phyloP scores from a whole-genome alignment of 2,113 vertebrate species.

The Siniperca knerii region DNA sequence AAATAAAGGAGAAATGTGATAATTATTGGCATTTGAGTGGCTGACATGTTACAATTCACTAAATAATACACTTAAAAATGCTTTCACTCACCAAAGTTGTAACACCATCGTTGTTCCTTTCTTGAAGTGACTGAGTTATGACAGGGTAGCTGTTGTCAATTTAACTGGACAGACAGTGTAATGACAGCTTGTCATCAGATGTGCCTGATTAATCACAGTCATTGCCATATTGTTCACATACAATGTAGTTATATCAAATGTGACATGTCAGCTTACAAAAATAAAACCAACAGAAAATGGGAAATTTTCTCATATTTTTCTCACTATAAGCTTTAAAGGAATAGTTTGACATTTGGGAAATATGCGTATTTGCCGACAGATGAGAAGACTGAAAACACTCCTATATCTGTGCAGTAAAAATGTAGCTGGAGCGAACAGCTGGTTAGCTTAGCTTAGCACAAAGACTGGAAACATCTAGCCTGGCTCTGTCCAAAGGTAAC shows the following conservation, averaged over 20 bases:
- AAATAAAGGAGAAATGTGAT: slow-evolving; percentile 63
- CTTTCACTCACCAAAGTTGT: background rate
- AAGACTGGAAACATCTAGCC: background rate
- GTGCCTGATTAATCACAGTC: slow-evolving; percentile 8
- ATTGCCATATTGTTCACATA: slow-evolving; percentile 6
- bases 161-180: background rate
- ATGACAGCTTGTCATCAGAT: slow-evolving; percentile 16
- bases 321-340: background rate
- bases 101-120: background rate
- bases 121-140: background rate
- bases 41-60: background rate
- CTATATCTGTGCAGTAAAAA: background rate
- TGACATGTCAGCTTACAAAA: background rate
- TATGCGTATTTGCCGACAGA: background rate
- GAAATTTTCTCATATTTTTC: background rate
- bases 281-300: background rate
- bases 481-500: background rate
- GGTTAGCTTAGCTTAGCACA: background rate
- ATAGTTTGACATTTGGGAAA: background rate
- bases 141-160: slow-evolving; percentile 2
- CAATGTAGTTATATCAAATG: background rate
- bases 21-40: slow-evolving; percentile 8
- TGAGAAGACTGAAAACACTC: background rate
- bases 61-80: background rate
- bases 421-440: background rate